Percentiles rank a stretch among this genome's conserved stretches.
Conservation (phyloP, 2,113 vertebrate species). For the Thalassoma bifasciatum region DNA sequence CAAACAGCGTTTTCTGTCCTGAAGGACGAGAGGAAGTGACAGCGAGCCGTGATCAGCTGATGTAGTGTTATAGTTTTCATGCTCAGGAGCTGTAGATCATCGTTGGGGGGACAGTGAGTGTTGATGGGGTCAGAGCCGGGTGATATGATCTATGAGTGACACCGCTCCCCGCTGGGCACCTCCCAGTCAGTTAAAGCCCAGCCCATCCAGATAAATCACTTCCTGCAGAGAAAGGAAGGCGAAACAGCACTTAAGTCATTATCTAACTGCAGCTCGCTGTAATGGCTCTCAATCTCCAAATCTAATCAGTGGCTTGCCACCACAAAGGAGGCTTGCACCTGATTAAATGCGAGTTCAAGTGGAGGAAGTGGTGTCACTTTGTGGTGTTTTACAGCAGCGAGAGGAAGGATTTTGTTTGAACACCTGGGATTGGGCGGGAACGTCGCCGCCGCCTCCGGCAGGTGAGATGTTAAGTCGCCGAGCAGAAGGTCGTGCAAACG, state of each 20-base stretch:
- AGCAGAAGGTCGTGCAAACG: slow-evolving; percentile 22
- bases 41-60: neutral
- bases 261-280: slow-evolving; percentile 62
- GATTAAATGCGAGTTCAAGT: slow-evolving; percentile 75
- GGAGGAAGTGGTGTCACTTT: slow-evolving; percentile 48
- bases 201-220: slow-evolving; percentile 72
- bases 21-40: no score
- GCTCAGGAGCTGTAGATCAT: slow-evolving; percentile 24
- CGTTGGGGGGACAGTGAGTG: slow-evolving; percentile 10
- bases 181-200: slow-evolving; percentile 46
- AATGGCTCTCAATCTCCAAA: slow-evolving; percentile 74
- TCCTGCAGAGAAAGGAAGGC: slow-evolving; percentile 70
- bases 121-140: slow-evolving; percentile 48
- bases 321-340: slow-evolving; percentile 60
- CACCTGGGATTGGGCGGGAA: slow-evolving; percentile 44
- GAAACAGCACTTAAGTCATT: slow-evolving; percentile 77
- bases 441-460: neutral
- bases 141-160: slow-evolving; percentile 56
- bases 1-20: no score
- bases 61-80: slow-evolving; percentile 12
- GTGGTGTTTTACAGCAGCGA: slow-evolving; percentile 36
- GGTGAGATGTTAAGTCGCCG: slow-evolving; percentile 23
- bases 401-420: slow-evolving; percentile 43
- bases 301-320: slow-evolving; percentile 76
- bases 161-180: slow-evolving; percentile 33